phyloP scores from a whole-genome alignment of 2,113 vertebrate genomes.

The Equus przewalskii region DNA sequence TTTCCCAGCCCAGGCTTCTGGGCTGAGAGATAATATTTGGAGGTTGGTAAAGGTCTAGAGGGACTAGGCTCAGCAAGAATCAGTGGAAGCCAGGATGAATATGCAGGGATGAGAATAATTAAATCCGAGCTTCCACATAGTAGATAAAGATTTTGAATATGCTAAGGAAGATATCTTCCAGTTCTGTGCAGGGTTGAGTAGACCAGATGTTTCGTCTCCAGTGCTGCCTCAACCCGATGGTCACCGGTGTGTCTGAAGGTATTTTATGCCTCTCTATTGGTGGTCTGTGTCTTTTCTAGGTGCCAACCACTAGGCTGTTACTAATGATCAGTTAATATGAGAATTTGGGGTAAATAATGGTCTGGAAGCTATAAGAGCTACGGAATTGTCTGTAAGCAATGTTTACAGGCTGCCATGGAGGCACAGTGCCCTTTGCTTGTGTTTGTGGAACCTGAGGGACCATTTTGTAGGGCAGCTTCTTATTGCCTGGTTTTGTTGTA shows the following conservation, averaged over 20 bases:
- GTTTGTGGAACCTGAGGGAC: background rate
- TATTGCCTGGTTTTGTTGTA: background rate
- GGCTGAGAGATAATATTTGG: background rate
- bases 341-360: background rate
- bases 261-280: background rate
- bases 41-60: background rate
- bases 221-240: background rate
- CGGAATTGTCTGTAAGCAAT: background rate
- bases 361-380: background rate
- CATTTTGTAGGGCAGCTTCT: background rate
- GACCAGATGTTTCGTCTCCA: background rate
- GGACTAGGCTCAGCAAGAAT: background rate
- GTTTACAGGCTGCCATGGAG: background rate
- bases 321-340: background rate
- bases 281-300: background rate
- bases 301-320: background rate
- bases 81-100: background rate
- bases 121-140: background rate
- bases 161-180: background rate
- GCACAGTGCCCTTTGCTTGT: background rate
- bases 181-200: background rate
- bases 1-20: background rate
- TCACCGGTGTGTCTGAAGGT: background rate
- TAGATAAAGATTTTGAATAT: background rate
- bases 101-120: background rate